Conservation (phyloP, 2,888 invertebrate genomes). For the Ariolimax columbianus region DNA sequence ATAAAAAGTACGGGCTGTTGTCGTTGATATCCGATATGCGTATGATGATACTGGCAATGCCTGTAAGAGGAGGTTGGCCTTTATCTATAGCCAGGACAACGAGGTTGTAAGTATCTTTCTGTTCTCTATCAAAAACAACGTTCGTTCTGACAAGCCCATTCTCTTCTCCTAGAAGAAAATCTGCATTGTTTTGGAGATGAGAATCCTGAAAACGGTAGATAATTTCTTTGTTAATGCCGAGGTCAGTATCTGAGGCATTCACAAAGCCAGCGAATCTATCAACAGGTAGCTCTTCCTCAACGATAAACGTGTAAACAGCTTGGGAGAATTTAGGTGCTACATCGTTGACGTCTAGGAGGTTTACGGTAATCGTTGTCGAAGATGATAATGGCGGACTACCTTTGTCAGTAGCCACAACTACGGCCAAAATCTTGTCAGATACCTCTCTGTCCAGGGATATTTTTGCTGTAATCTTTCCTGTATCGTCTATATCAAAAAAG, state of each 20-base stretch:
- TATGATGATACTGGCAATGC: conserved; percentile 51
- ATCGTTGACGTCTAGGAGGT: conserved; percentile 96
- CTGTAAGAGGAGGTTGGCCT: conserved; percentile 50
- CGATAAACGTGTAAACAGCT: conserved; percentile 74
- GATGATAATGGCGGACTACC: conserved; percentile 84
- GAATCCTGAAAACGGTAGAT: conserved; percentile 16
- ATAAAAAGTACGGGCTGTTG: conserved; percentile 53
- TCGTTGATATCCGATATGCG: conserved; percentile 53
- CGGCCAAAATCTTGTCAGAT: conserved; percentile 83
- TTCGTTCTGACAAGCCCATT: conserved; percentile 52
- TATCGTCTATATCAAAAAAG: conserved; percentile 88
- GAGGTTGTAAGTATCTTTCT: conserved; percentile 27
- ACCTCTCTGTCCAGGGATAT: conserved; percentile 90
- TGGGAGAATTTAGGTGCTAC: conserved; percentile 85
- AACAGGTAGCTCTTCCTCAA: conserved; percentile 78
- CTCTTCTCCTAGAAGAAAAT: conserved; percentile 38
- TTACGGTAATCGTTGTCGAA: conserved; percentile 93
- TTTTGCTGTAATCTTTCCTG: conserved; percentile 91
- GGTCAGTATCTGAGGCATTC: conserved; percentile 62
- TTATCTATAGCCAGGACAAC: conserved; percentile 49
- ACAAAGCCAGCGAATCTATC: conserved; percentile 71
- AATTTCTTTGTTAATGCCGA: conserved; percentile 50
- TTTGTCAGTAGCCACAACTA: conserved; percentile 91
- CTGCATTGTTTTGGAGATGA: background rate
- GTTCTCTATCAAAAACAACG: conserved; percentile 50